Evolutionary conservation across 2,113 vertebrate species (phyloP), one percentile per base, ranked within the genome.

Genomic region (Cyphomyrus plagiostoma): DNA sequence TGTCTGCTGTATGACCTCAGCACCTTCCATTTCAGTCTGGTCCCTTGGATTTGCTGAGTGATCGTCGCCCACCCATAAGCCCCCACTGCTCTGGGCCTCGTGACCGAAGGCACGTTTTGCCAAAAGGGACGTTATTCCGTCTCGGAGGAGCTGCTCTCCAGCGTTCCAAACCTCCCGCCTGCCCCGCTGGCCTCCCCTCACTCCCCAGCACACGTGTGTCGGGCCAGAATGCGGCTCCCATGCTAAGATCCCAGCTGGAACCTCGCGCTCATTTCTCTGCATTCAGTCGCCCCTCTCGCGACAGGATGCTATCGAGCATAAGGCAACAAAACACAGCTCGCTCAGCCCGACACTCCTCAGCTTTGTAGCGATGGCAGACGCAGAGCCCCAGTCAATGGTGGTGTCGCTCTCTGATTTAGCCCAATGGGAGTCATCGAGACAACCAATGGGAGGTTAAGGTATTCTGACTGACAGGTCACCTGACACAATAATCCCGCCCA

Each of bases 381-480:
- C 15, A 42, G 74, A 42, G 13, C 13, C 35, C 13, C 74, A 17
- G 35, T 21, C 35, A 42, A 35, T 19, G 35, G 35, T 21, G 35
- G 5, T 3, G 30, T 80, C 30, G 17, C 30, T 35, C 70, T 74
- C 70, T 74, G 70, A 39, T 74, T 74, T 74, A 74, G 15, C 30
- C 70, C 70, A 30, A 35, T 74, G 11, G 11, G 30, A 39, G 70
- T 9, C 35, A 39, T 17, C 4, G 6, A n/a, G 39, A 15, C 21
- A 48, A 84, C 42, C 42, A 82, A 84, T 48, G 82, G 80, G 82
- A 84, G n/a, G 42, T 17, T 48, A 21, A 42, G 45, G 6, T 84
- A n/a, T 42, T 84, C 35, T n/a, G 82, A 84, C 45, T 84, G 82
- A 84, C 45, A 84, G 82, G 82, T 84, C 82, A 48, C 82, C 8